Percentiles rank a stretch among this genome's conserved stretches.
These are phyloP conservation scores for Sardinella longiceps DNA, from an alignment of 2,797 vertebrate species.

Conservation along the genomic window DNA sequence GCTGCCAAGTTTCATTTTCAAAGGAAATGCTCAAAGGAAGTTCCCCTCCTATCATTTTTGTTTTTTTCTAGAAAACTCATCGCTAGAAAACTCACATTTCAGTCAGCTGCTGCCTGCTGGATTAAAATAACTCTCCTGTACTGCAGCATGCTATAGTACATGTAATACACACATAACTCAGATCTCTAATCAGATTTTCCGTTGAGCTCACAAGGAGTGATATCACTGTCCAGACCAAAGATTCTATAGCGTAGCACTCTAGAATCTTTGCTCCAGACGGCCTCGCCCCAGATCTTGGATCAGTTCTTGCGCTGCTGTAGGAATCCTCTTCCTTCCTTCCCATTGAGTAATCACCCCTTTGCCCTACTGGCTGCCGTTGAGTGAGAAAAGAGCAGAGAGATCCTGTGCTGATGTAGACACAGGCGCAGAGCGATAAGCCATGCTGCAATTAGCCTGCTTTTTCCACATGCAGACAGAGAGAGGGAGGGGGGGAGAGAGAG, in stretches of 20 bases:
- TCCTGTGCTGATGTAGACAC: constrained; percentile 47
- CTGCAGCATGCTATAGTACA: neutral
- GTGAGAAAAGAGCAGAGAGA: constrained; percentile 42
- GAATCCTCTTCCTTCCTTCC: constrained; percentile 16
- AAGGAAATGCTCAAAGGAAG: neutral
- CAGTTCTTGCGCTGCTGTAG: neutral
- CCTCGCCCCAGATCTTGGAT: neutral
- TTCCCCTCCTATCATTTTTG: neutral
- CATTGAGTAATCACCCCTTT: neutral
- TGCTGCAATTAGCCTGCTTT: constrained; percentile 43
- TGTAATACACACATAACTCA: neutral
- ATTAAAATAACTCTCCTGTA: neutral
- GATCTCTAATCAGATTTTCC: neutral
- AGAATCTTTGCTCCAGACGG: no score
- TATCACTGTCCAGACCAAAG: neutral
- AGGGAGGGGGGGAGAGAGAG: neutral
- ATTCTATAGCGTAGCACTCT: no score
- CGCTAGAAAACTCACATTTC: neutral
- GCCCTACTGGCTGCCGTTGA: neutral
- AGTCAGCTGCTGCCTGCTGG: neutral
- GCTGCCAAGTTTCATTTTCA: constrained; percentile 6
- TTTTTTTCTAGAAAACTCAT: no score
- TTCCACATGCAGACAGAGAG: neutral
- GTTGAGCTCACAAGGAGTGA: neutral
- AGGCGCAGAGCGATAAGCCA: constrained; percentile 45